These are phyloP conservation scores for Bergia sp. DNA, from an alignment of 92 coral and sea anemone species.

Conservation along the genomic window DNA sequence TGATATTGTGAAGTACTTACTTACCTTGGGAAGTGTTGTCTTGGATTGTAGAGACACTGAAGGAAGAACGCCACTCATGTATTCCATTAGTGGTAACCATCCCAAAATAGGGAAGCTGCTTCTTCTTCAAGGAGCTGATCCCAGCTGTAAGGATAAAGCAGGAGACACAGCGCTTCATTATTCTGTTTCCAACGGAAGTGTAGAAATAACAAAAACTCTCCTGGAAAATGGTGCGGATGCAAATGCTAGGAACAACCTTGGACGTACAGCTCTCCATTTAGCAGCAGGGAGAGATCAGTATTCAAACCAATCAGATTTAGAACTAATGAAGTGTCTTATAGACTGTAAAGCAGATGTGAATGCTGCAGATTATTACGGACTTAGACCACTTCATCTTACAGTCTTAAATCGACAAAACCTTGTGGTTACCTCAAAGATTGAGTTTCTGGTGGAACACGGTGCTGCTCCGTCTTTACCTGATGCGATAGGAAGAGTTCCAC, in stretches of 20 bases:
- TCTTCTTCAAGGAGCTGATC: not conserved
- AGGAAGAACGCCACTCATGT: constrained; percentile 55
- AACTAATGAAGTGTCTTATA: constrained; percentile 16
- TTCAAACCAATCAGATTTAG: constrained; percentile 7
- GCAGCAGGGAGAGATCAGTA: not conserved
- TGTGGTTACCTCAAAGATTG: not conserved
- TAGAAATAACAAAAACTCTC: not conserved
- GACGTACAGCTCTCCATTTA: constrained; percentile 4
- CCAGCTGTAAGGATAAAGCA: not conserved
- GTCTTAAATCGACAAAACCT: not conserved
- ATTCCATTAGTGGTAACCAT: not conserved
- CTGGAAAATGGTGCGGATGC: not conserved
- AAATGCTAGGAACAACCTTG: not conserved
- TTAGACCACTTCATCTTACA: constrained; percentile 19
- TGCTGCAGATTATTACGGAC: constrained; percentile 1
- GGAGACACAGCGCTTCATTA: constrained; percentile 49
- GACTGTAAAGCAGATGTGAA: not conserved
- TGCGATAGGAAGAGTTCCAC: constrained; percentile 23
- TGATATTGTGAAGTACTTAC: constrained; percentile 36
- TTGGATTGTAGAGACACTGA: constrained; percentile 30
- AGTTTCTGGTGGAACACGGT: constrained; percentile 31
- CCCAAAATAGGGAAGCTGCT: not conserved
- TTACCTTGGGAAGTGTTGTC: not conserved
- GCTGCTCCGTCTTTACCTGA: constrained; percentile 25
- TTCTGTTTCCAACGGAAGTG: constrained; percentile 42